Evolutionary conservation across 2,888 invertebrate genomes (phyloP), one percentile per base, ranked within the genome.

Genomic region (Erebia ligea): DNA sequence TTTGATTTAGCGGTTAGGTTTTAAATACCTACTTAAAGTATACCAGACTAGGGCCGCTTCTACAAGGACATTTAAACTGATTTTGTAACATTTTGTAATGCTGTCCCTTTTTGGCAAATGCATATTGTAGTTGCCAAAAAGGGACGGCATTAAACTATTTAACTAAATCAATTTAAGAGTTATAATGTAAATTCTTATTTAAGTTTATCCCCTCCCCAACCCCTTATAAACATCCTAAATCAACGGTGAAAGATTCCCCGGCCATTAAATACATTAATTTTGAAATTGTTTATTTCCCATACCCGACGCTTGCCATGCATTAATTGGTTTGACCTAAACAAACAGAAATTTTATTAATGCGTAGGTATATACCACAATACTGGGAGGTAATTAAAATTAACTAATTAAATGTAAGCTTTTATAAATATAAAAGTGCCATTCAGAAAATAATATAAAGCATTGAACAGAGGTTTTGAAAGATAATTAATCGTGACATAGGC

Each of bases 301-400:
- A 74, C 68, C 65, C 64, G 71, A 70, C 73, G 63, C 45, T 75
- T 73, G 72, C 56, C 65, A 25, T 65, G 59, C 72, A 66, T 72
- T 85, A 74, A 74, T 74, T 75, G 69, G 79, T 79, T 80, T 79
- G 86, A 81, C 89, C 89, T 84, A 85, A 88, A 84, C 82, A 88
- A 87, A 89, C 88, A 87, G 86, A 87, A 87, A 87, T 88, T 86
- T 87, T 88, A 87, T 89, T 88, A 86, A 82, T 80, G 80, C 82
- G 79, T 83, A n/a, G n/a, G n/a, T n/a, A 76, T 79, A 77, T 79
- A 77, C 78, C 80, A 78, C 70, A 76, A 72, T 67, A 48, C 68
- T 17, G 59, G 25, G 21, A 21, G 17, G 45, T 71, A 59, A 68
- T 72, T 72, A 72, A 72, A 71, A 65, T 45, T 25, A 48, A 48